A percentile compares a stretch with the other conserved stretches of the same genome.
Conservation (phyloP, 1,140 invertebrate species). For the Drosophila sucinea region DNA sequence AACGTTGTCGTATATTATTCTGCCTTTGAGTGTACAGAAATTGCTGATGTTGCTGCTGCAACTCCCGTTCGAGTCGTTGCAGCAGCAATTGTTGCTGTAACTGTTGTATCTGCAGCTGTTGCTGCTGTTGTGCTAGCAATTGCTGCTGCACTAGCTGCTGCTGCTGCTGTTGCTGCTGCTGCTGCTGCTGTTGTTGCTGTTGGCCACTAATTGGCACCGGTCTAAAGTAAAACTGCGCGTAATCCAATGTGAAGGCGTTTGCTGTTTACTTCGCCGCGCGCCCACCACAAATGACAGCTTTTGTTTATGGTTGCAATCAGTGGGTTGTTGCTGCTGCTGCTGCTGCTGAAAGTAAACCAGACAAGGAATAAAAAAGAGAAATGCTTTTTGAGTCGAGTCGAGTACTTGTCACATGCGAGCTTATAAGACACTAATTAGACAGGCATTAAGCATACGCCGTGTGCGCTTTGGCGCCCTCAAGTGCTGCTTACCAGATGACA, state of each 20-base stretch:
- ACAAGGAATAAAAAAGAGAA: constrained; percentile 48
- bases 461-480: constrained; percentile 35
- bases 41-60: constrained; percentile 58
- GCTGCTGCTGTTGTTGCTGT: constrained; percentile 73
- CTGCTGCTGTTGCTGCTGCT: constrained; percentile 60
- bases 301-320: constrained; percentile 9
- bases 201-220: constrained; percentile 83
- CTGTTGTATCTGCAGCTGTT: constrained; percentile 73
- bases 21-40: constrained; percentile 57
- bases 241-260: constrained; percentile 83
- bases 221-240: constrained; percentile 83
- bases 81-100: constrained; percentile 75
- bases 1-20: constrained; percentile 61
- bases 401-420: constrained; percentile 46
- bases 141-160: constrained; percentile 73
- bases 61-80: constrained; percentile 75
- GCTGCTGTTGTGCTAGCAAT: constrained; percentile 73
- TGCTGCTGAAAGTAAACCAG: constrained; percentile 64
- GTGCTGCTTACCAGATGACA: constrained; percentile 10
- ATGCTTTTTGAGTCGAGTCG: constrained; percentile 57
- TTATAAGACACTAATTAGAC: constrained; percentile 65
- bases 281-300: constrained; percentile 35
- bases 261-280: constrained; percentile 61
- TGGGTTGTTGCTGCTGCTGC: constrained; percentile 28
- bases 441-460: constrained; percentile 41